Conservation (phyloP, 2,113 vertebrate species). For the Addax nasomaculatus region DNA sequence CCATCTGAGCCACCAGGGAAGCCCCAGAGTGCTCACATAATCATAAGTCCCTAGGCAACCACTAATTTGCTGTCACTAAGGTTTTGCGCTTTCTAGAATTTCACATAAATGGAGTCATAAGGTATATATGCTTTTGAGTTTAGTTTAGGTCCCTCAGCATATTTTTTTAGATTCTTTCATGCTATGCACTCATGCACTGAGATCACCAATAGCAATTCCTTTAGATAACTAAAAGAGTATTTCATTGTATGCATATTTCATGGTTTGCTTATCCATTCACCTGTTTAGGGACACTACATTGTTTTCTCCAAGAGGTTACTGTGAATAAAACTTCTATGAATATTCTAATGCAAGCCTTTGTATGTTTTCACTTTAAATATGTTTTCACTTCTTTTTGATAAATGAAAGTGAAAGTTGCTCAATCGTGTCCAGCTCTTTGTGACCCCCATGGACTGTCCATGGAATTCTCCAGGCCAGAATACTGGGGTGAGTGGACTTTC, state of each 20-base stretch:
- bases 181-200: not conserved
- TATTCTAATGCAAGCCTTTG: not conserved
- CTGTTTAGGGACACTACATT: not conserved
- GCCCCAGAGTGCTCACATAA: not conserved
- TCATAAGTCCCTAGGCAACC: not conserved
- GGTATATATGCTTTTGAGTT: not conserved
- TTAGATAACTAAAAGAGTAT: not conserved
- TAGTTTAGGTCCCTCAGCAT: not conserved
- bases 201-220: not conserved
- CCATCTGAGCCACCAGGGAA: not conserved
- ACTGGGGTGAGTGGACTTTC: not conserved
- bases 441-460: not conserved
- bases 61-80: no score
- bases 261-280: not conserved
- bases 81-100: not conserved
- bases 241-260: not conserved
- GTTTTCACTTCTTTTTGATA: not conserved
- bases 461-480: not conserved
- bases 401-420: not conserved
- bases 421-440: fast-evolving
- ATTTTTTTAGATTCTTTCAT: not conserved
- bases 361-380: not conserved
- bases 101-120: not conserved
- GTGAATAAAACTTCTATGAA: not conserved
- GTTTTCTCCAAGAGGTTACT: not conserved